Evolutionary conservation across 1,140 invertebrate genomes (phyloP), one percentile per base, ranked within the genome.

Genomic region (Agrypnia vestita): DNA sequence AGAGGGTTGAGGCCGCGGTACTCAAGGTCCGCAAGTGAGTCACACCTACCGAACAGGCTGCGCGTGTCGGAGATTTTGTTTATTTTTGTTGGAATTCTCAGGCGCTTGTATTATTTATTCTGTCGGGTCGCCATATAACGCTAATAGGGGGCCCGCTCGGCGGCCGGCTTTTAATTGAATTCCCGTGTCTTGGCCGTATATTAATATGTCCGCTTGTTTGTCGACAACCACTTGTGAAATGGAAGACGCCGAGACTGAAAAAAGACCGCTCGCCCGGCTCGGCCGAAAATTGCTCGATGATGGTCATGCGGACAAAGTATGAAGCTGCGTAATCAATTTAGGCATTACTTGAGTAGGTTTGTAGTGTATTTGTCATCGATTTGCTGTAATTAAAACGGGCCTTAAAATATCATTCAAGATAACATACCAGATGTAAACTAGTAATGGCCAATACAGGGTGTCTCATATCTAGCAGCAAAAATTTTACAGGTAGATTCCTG

Each of bases 161-260:
- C 17, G 67, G 78, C 25, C 49, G 62, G 35, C n/a, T 67, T 81
- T 81, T 81, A 81, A 81, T 81, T 81, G 80, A 81, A 81, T 78
- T 81, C 71, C 69, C 80, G 51, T 81, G 80, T 81, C 44, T 55
- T 49, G n/a, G 10, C 69, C 46, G 13, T 44, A 51, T 35, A 59
- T 44, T 56, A 55, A 78, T 81, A 73, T 61, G 61, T 49, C 69
- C 69, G 61, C 80, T 67, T 81, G 80, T 81, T 81, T 78, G 76
- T 51, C 80, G 80, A 81, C 73, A 74, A 62, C 61, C 56, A 69
- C 67, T 56, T 74, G 72, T 71, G 61, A 71, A 71, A 71, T 51
- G 46, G 15, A 49, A 67, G 15, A 67, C 44, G 35, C 6, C 6
- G 25, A 35, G 25, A 35, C 6, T 35, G 15, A 15, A 44, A 67